phyloP scores from a whole-genome alignment of 2,797 vertebrate genomes.

The Natrix natrix region DNA sequence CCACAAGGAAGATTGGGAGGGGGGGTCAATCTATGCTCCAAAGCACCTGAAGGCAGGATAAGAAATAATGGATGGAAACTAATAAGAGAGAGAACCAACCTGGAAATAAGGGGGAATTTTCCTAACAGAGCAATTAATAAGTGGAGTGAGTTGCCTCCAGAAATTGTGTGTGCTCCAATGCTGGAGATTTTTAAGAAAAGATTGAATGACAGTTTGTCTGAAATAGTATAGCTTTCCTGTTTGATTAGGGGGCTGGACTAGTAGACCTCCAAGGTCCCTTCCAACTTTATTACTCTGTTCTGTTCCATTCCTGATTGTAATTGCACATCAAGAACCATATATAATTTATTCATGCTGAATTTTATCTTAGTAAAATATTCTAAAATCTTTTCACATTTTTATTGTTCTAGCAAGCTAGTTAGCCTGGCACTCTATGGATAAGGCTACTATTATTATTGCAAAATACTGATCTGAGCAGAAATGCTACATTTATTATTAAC shows the following conservation, averaged over 20 bases:
- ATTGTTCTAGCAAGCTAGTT: neutral
- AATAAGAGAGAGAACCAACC: neutral
- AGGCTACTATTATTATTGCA: neutral
- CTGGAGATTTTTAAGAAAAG: neutral
- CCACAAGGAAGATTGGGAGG: neutral
- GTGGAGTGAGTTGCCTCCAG: neutral
- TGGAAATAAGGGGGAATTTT: neutral
- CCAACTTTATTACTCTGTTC: neutral
- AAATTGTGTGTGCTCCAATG: no score
- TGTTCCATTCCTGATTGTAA: neutral
- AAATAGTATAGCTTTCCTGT: neutral
- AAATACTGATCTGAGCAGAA: neutral
- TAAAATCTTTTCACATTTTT: no score
- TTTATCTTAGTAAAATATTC: neutral
- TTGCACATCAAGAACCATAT: neutral
- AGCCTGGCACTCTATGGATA: neutral
- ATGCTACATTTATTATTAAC: neutral
- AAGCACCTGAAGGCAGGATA: neutral
- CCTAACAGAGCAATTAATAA: no score
- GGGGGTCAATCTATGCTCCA: no score
- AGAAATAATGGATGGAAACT: neutral
- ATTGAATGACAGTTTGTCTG: neutral
- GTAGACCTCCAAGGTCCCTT: neutral
- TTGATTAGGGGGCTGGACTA: neutral
- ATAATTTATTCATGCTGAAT: neutral